Evolutionary conservation across 2,113 vertebrate genomes (phyloP), one percentile per base, ranked within the genome.

Genomic region (Oenanthe melanoleuca): DNA sequence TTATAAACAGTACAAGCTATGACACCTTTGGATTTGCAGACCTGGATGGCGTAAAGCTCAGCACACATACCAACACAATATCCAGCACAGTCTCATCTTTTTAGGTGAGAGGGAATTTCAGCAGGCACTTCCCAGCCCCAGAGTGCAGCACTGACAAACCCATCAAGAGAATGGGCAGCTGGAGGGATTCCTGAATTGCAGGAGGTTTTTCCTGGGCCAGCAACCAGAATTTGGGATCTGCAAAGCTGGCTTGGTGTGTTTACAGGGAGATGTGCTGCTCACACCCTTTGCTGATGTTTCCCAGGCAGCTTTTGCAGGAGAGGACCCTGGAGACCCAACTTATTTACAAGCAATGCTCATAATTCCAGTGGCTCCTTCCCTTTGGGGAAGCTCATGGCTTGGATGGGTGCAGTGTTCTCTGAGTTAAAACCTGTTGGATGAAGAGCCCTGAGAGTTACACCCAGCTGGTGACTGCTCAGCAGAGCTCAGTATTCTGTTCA

Each of bases 321-420:
- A 67, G 44, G 45, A 21, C 45, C 14, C 89, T 50, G 1, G 26
- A 69, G 63, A 70, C 24, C 37, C 70, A 66, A 26, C 11, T 55
- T 0, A 0, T 29, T 42, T 45, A 55, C 38, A 60, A 93, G 87
- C 56, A 84, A 22, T 0, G 0, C 55, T 81, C 0, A 0, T 23
- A 7, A 42, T 45, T 59, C 42, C 55, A 50, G 44, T 6, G 50
- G 53, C 26, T 86, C 42, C 53, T 72, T 49, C 55, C 73, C 73
- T 73, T 40, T 67, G 34, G 77, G 50, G 69, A 44, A 53, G 42
- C 55, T 80, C 28, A 6, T 8, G 55, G 61, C 28, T 56, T 38
- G 49, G 19, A 26, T 50, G 61, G 61, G 16, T 15, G 20, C 56
- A 11, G 26, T 29, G 31, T 22, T 44, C 34, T 50, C 69, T 38